A percentile compares a stretch with the other conserved stretches of the same genome.
Conservation (phyloP, 2,888 invertebrate genomes). For the Orthosia gothica region DNA sequence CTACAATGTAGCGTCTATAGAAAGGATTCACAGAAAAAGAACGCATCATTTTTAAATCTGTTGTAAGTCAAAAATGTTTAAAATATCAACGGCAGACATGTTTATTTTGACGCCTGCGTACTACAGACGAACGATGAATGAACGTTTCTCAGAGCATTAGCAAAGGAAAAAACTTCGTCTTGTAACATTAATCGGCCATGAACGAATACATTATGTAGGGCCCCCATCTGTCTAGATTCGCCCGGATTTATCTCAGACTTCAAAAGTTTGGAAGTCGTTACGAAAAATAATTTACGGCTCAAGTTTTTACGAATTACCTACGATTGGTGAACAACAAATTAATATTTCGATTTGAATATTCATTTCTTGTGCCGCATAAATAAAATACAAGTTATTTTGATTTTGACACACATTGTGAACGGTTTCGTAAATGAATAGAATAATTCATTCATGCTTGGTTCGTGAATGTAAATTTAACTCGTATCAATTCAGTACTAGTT, state of each 20-base stretch:
- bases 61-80: conserved; percentile 45
- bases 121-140: conserved; percentile 58
- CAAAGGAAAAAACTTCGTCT: conserved; percentile 50
- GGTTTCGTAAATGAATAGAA: conserved; percentile 31
- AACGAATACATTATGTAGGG: conserved; percentile 49
- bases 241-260: conserved; percentile 47
- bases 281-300: conserved; percentile 48
- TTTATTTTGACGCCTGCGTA: conserved; percentile 61
- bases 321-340: conserved; percentile 39
- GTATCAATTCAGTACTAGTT: conserved; percentile 9
- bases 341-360: conserved; percentile 36
- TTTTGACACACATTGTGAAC: conserved; percentile 36
- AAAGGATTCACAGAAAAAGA: conserved; percentile 20
- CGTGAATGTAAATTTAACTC: conserved; percentile 38
- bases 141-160: conserved; percentile 59
- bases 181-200: conserved; percentile 47
- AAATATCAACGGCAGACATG: conserved; percentile 54
- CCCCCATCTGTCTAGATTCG: conserved; percentile 52
- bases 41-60: conserved; percentile 16
- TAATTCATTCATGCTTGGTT: conserved; percentile 24
- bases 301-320: conserved; percentile 29
- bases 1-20: not conserved
- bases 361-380: conserved; percentile 10
- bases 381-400: conserved; percentile 36
- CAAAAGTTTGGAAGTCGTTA: conserved; percentile 47